A percentile compares a stretch with the other conserved stretches of the same genome.
These are phyloP conservation scores for Meandrina meandrites DNA, from an alignment of 92 coral and sea anemone genomes.

Conservation along the genomic window DNA sequence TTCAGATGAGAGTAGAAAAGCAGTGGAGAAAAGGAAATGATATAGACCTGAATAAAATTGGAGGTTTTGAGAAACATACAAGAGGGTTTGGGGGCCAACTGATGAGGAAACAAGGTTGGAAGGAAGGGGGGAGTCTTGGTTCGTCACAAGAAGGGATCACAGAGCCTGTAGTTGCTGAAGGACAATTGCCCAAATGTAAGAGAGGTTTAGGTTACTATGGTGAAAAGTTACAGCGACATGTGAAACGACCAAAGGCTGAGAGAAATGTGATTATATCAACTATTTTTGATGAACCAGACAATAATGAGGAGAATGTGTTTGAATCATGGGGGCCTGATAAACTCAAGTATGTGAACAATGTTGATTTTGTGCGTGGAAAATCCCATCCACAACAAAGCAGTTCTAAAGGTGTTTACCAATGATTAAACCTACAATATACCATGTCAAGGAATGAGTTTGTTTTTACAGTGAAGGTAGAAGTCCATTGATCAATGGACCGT, in stretches of 20 bases:
- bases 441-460: neutral
- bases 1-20: slow-evolving; percentile 83
- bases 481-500: neutral
- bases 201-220: slow-evolving; percentile 95
- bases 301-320: slow-evolving; percentile 63
- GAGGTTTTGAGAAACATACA: slow-evolving; percentile 94
- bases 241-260: slow-evolving; percentile 79
- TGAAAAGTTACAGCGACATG: slow-evolving; percentile 80
- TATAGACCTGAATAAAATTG: slow-evolving; percentile 73
- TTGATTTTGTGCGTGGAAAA: slow-evolving; percentile 77
- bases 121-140: slow-evolving; percentile 87
- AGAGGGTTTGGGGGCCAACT: slow-evolving; percentile 88
- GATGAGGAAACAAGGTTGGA: slow-evolving; percentile 95
- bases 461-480: neutral
- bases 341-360: slow-evolving; percentile 73
- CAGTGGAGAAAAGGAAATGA: slow-evolving; percentile 85
- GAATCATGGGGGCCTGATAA: slow-evolving; percentile 82
- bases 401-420: neutral
- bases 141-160: slow-evolving; percentile 79
- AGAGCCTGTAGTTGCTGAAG: slow-evolving; percentile 87
- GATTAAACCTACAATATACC: neutral
- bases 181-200: slow-evolving; percentile 88
- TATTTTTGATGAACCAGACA: slow-evolving; percentile 79
- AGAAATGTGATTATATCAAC: slow-evolving; percentile 88
- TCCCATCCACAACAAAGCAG: neutral